Percentiles rank a stretch among this genome's conserved stretches.
phyloP scores from a whole-genome alignment of 2,113 vertebrate genomes.

The Phaetusa simplex region DNA sequence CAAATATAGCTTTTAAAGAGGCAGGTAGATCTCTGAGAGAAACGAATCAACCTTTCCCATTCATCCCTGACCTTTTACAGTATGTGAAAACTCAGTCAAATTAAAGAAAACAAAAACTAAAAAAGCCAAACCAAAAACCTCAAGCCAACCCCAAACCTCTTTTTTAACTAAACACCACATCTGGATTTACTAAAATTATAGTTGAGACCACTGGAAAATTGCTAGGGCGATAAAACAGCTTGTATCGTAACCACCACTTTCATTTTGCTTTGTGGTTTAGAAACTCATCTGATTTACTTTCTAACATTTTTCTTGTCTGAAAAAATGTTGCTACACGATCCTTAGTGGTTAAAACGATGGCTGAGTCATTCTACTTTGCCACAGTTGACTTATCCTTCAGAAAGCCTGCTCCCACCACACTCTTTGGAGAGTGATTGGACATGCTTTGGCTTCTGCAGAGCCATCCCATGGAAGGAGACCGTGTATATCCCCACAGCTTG shows the following conservation, averaged over 20 bases:
- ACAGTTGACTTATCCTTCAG: background rate
- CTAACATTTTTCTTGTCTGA: constrained; percentile 41
- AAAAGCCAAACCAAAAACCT: background rate
- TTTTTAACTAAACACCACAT: background rate
- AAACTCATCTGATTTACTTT: constrained; percentile 44
- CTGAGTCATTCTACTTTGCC: constrained; percentile 16
- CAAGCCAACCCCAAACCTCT: background rate
- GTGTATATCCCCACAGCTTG: background rate
- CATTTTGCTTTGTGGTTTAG: constrained; percentile 55
- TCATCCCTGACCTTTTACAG: constrained; percentile 45
- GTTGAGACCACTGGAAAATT: constrained; percentile 42
- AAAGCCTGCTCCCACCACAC: background rate
- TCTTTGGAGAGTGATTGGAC: background rate
- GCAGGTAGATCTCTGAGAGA: constrained; percentile 40
- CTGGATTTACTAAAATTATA: constrained; percentile 64
- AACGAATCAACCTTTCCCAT: constrained; percentile 37
- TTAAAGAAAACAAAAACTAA: constrained; percentile 50
- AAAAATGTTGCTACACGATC: constrained; percentile 1
- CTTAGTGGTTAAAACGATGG: background rate
- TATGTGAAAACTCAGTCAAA: constrained; percentile 47
- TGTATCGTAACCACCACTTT: constrained; percentile 49
- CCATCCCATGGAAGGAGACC: background rate
- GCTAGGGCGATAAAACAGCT: constrained; percentile 50
- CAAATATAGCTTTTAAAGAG: constrained; percentile 54
- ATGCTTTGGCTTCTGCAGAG: background rate